These are phyloP conservation scores for Xyliphius kryptos DNA, from an alignment of 2,113 vertebrate species.

Conservation along the genomic window DNA sequence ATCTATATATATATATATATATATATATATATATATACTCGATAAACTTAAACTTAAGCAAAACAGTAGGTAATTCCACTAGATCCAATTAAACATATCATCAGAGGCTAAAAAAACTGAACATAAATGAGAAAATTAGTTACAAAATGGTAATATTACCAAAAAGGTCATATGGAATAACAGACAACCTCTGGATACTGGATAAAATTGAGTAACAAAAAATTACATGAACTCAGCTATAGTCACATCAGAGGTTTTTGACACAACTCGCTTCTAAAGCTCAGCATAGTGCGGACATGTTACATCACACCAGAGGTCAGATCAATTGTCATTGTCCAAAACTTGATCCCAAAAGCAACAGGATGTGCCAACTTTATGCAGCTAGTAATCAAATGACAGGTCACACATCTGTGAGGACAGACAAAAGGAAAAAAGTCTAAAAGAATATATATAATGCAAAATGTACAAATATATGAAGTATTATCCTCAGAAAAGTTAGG, in stretches of 20 bases:
- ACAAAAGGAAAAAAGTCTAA: conserved; percentile 10
- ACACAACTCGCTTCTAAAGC: conserved; percentile 33
- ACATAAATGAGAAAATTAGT: conserved; percentile 9
- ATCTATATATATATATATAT: no score
- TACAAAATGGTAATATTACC: neutral
- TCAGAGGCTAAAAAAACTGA: conserved; percentile 16
- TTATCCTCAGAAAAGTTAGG: no score
- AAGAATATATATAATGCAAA: neutral
- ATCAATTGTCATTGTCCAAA: conserved; percentile 11
- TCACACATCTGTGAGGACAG: conserved; percentile 49
- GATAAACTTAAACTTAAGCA: neutral
- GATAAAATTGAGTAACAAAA: neutral
- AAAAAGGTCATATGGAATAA: conserved; percentile 14
- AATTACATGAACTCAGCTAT: neutral
- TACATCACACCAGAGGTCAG: conserved; percentile 19
- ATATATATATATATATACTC: neutral
- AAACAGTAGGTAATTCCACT: neutral
- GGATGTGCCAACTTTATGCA: conserved; percentile 42
- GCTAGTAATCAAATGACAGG: conserved; percentile 41
- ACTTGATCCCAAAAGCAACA: conserved; percentile 20
- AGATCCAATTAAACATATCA: conserved; percentile 1
- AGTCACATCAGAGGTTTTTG: neutral
- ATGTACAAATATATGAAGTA: no score
- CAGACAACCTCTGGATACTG: conserved; percentile 5
- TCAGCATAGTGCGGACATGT: conserved; percentile 18